These are phyloP conservation scores for Venturia canescens DNA, from an alignment of 1,140 invertebrate genomes.

Conservation along the genomic window DNA sequence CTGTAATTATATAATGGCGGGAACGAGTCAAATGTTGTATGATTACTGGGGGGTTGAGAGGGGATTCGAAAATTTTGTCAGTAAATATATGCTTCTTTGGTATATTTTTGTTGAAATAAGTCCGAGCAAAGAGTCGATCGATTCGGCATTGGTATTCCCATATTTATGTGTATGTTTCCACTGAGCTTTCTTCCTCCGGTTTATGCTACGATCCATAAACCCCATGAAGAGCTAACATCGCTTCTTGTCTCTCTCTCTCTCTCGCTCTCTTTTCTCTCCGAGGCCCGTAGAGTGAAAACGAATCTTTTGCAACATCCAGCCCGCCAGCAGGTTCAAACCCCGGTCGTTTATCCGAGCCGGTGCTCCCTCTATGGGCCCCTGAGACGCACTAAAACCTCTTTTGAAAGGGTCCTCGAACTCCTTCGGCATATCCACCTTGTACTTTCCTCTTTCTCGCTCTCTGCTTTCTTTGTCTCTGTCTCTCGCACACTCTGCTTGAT, in stretches of 20 bases:
- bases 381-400: slow-evolving; percentile 33
- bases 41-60: too few species aligned
- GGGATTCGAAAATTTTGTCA: too few species aligned
- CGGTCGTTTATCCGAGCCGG: slow-evolving; percentile 38
- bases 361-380: neutral
- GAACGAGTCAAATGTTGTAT: too few species aligned
- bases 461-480: neutral
- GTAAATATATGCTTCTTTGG: too few species aligned
- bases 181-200: slow-evolving; percentile 30
- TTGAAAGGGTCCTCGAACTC: slow-evolving; percentile 12
- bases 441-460: neutral
- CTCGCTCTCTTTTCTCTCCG: neutral
- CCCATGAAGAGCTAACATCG: neutral
- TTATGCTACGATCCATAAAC: slow-evolving; percentile 38
- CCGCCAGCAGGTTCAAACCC: slow-evolving; percentile 26
- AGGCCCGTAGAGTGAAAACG: neutral
- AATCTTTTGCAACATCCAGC: neutral
- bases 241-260: neutral
- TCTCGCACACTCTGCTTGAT: neutral
- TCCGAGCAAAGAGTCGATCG: neutral
- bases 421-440: neutral
- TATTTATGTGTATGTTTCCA: neutral
- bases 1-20: too few species aligned
- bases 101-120: too few species aligned
- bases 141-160: neutral